A percentile compares a stretch with the other conserved stretches of the same genome.
These are phyloP conservation scores for Spilarctia lutea DNA, from an alignment of 2,888 invertebrate genomes.

Conservation along the genomic window DNA sequence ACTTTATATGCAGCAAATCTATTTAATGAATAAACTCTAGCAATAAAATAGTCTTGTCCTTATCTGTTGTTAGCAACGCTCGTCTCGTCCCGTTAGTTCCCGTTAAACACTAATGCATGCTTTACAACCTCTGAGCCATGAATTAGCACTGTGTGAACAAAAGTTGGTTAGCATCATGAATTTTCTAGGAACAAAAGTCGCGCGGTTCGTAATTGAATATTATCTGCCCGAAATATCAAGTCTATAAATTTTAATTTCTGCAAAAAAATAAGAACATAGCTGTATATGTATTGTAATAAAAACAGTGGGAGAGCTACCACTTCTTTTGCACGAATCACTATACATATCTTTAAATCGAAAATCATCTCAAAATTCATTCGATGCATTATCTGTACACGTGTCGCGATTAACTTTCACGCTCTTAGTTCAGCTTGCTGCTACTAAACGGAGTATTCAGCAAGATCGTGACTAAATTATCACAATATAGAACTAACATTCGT, in stretches of 20 bases:
- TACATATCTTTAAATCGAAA: no score
- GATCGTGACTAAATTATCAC: slow-evolving; percentile 76
- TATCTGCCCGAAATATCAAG: not conserved
- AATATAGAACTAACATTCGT: slow-evolving; percentile 68
- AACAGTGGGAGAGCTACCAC: no score
- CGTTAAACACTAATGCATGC: not conserved
- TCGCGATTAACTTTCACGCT: slow-evolving; percentile 68
- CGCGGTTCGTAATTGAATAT: not conserved
- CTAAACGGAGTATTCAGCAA: slow-evolving; percentile 62
- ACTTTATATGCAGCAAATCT: not conserved
- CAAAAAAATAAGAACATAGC: not conserved
- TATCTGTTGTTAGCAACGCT: not conserved
- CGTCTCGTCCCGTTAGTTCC: not conserved
- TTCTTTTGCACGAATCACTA: no score
- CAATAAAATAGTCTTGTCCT: not conserved
- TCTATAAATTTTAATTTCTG: no score
- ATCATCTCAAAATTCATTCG: slow-evolving; percentile 32
- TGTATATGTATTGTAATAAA: not conserved
- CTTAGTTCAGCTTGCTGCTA: slow-evolving; percentile 61
- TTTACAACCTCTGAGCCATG: not conserved
- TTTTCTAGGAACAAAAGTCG: not conserved
- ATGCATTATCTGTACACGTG: slow-evolving; percentile 70
- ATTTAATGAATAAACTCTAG: not conserved
- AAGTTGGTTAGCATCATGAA: not conserved
- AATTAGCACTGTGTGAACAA: not conserved